A percentile compares a stretch with the other conserved stretches of the same genome.
Evolutionary conservation across 2,888 invertebrate genomes (phyloP).

Genomic region (Dolichomitus sp.): DNA sequence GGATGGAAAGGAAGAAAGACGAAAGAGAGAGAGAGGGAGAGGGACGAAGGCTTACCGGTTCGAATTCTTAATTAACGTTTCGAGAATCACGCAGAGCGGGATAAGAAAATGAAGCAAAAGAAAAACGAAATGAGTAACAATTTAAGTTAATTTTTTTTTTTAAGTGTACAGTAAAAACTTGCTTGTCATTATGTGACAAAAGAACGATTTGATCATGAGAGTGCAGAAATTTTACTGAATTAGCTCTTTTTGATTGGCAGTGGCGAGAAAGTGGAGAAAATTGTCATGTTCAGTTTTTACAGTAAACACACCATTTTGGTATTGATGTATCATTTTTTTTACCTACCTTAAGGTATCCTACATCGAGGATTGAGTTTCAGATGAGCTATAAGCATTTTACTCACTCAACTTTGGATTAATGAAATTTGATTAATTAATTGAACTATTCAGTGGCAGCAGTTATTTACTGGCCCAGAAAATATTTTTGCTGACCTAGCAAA

Average conservation of each 20-base stretch:
- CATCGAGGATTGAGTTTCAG: no score
- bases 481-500: no score
- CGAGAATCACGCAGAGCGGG: constrained; percentile 20
- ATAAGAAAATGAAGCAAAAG: constrained; percentile 31
- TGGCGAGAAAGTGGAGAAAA: not conserved
- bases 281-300: not conserved
- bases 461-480: no score
- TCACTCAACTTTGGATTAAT: no score
- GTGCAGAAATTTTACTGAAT: not conserved
- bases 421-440: no score
- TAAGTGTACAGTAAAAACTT: not conserved
- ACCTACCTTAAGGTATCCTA: no score
- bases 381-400: no score
- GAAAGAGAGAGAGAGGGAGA: constrained; percentile 12
- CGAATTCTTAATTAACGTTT: constrained; percentile 64
- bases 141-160: constrained; percentile 5
- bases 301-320: no score
- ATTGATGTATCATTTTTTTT: no score
- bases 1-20: constrained; percentile 10
- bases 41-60: constrained; percentile 49
- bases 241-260: not conserved
- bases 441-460: no score
- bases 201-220: not conserved
- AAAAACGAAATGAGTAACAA: constrained; percentile 24
- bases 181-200: not conserved